Percentiles rank a stretch among this genome's conserved stretches.
These are phyloP conservation scores for Lithophane semibrunnea DNA, from an alignment of 2,888 invertebrate genomes.

Conservation along the genomic window DNA sequence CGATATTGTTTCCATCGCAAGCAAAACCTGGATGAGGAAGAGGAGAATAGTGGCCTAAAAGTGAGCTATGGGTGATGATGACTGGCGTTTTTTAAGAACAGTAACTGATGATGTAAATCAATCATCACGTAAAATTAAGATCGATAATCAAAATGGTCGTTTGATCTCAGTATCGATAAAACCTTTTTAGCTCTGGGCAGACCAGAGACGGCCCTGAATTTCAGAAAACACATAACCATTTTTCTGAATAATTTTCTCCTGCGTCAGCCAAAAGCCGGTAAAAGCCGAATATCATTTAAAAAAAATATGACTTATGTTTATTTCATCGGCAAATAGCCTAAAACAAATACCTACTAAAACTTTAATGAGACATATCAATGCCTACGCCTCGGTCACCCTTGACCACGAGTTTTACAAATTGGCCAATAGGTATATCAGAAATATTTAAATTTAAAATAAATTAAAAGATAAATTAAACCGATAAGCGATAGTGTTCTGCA, in stretches of 20 bases:
- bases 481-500: slow-evolving; percentile 25
- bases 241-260: neutral
- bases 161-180: neutral
- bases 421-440: neutral
- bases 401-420: neutral
- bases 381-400: slow-evolving; percentile 2
- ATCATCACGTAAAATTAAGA: neutral
- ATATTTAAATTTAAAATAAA: neutral
- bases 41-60: neutral
- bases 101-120: neutral
- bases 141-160: neutral
- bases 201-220: too few relatives aligned
- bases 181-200: neutral
- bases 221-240: too few relatives aligned
- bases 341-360: neutral
- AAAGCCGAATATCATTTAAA: too few relatives aligned
- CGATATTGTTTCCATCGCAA: neutral
- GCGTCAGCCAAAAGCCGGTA: neutral
- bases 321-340: neutral
- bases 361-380: neutral
- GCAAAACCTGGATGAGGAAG: neutral
- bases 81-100: neutral
- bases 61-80: neutral
- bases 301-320: too few relatives aligned
- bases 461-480: slow-evolving; percentile 27